Percentiles rank a stretch among this genome's conserved stretches.
phyloP scores from a whole-genome alignment of 2,797 vertebrate species.

The Diplodus puntazzo region DNA sequence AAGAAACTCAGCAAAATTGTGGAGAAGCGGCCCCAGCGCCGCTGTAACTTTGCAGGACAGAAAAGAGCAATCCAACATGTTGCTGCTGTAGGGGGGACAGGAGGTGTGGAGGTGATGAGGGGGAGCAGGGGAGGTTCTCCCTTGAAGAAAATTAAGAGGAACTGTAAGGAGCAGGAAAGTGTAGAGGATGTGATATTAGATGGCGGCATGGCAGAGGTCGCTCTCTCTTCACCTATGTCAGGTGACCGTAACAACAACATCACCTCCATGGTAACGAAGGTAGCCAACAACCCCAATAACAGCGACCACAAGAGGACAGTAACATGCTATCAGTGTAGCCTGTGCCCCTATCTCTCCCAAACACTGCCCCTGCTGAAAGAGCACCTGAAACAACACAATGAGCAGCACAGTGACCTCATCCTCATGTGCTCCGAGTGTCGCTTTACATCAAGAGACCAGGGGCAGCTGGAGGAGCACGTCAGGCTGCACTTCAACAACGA shows the following conservation, averaged over 20 bases:
- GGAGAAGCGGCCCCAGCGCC: conserved; percentile 90
- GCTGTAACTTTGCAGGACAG: conserved; percentile 87
- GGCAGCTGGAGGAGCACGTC: conserved; percentile 93
- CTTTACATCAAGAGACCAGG: conserved; percentile 91
- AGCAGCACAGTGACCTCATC: conserved; percentile 85
- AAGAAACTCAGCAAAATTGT: conserved; percentile 98
- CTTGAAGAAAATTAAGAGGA: conserved; percentile 80
- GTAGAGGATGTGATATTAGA: conserved; percentile 19
- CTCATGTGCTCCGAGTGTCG: conserved; percentile 89
- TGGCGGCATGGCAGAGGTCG: neutral
- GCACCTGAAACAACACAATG: conserved; percentile 93
- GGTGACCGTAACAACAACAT: conserved; percentile 63
- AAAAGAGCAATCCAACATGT: conserved; percentile 85
- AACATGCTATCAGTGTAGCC: conserved; percentile 95
- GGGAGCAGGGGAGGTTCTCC: conserved; percentile 78
- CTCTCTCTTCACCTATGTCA: neutral
- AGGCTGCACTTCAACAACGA: conserved; percentile 85
- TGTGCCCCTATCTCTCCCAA: conserved; percentile 92
- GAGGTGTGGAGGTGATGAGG: conserved; percentile 67
- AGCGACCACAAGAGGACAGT: conserved; percentile 81
- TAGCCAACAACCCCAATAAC: conserved; percentile 50
- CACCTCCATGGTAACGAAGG: neutral
- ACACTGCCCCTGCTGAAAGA: conserved; percentile 89
- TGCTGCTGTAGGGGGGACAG: conserved; percentile 56
- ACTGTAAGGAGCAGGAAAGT: conserved; percentile 32